Evolutionary conservation across 2,113 vertebrate genomes (phyloP), one percentile per base, ranked within the genome.

Genomic region (Phodopus roborovskii): DNA sequence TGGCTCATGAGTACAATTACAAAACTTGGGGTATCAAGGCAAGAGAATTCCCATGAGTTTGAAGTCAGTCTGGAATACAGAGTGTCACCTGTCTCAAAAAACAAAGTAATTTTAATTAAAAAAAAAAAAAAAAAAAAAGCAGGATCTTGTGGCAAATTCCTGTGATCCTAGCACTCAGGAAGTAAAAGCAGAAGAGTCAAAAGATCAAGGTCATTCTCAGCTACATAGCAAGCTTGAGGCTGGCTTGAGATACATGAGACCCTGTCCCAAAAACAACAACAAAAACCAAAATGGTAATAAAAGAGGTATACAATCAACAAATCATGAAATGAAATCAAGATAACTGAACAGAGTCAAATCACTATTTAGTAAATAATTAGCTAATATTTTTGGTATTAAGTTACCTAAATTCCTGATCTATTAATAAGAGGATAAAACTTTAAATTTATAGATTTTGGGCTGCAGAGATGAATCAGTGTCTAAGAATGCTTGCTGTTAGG

Each of bases 291-390:
- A 77, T 15, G 16, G 48, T 28, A 70, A 36, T 70, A 48, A 77
- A 20, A 2, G 74, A 84, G 77, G 33, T 83, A 64, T 66, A 83
- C 50, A 45, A 94, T 30, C 8, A 94, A 62, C 68, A 92, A 92
- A 90, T 66, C 30, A 71, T 79, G 48, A 95, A 83, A 84, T 66
- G 77, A 68, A 73, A 68, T 74, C 12, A 45, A 56, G 50, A 78
- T 45, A 88, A 74, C 73, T 88, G 45, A 78, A 33, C 28, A 26
- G 62, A 91, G 66, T 28, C 73, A 74, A 74, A 26, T 45, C 39
- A 74, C 22, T 39, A n/a, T 33, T 68, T 93, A 53, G 33, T 60
- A 91, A 94, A 50, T 42, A 94, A 58, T 88, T 75, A 90, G 45
- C 9, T 66, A 74, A 45, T 4, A 62, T 81, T 85, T 85, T 28